Evolutionary conservation across 2,113 vertebrate species (phyloP), one percentile per base, ranked within the genome.

Genomic region (Hemiprocne comata): DNA sequence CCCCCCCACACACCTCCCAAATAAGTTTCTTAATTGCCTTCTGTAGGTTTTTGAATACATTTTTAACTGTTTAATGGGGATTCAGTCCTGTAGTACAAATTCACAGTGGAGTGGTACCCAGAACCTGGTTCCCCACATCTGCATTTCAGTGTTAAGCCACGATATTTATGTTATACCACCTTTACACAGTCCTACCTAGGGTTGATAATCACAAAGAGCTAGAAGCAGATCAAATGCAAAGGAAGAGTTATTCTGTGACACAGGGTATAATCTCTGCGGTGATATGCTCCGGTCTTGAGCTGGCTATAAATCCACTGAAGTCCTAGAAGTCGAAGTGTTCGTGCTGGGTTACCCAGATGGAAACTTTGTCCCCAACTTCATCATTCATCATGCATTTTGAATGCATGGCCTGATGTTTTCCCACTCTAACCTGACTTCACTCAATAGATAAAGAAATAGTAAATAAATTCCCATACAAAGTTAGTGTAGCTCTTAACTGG

Each of bases 131-230:
- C 33, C 51, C 13, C 28, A 13, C 36, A 21, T 40, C 46, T 70
- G 73, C 28, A 18, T 44, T 51, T 36, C 17, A 19, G 12, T 17
- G 9, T 33, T 54, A 66, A 29, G 51, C 64, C 12, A 25, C 40
- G 17, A 7, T 66, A 1, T 42, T 64, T 83, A 40, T 21, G 18
- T 65, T 42, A 18, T 8, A 53, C 10, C 33, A 29, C 16, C 10
- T 5, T 74, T 46, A 17, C 0, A 0, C 17, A 16, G 38, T 60
- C 62, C 26, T 3, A 10, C 1, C 0, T 19, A 9, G 4, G 18
- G 16, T 3, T 71, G 34, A 28, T 10, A 65, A 3, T 5, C 8
- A 7, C 65, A 58, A 34, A 33, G 23, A 85, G 10, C 25, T 1
- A 66, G 36, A 36, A 71, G 34, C 34, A 76, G 44, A 88, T 26